These are phyloP conservation scores for Aptenodytes forsteri DNA, from an alignment of 2,113 vertebrate genomes.

Conservation along the genomic window DNA sequence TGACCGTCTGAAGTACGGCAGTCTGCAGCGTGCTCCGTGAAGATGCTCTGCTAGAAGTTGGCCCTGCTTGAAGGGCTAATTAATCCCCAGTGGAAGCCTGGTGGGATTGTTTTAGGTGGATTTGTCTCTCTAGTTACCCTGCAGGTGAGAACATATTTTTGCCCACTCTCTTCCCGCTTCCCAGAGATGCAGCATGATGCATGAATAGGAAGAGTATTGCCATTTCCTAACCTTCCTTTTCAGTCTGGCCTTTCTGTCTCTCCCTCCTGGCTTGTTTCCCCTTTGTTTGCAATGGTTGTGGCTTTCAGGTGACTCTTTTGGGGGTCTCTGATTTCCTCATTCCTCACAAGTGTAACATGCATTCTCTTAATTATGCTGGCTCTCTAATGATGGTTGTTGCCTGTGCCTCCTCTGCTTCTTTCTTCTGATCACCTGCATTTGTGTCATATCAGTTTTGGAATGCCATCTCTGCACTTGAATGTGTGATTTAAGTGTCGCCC, in stretches of 20 bases:
- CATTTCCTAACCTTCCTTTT: background rate
- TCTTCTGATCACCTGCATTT: background rate
- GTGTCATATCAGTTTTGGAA: background rate
- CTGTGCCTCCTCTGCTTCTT: background rate
- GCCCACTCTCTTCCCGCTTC: background rate
- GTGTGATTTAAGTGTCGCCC: background rate
- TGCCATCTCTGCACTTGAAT: background rate
- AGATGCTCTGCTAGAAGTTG: background rate
- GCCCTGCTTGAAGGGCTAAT: background rate
- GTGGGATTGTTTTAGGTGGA: background rate
- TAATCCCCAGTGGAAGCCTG: background rate
- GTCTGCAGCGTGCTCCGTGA: background rate
- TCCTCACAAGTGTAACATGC: background rate
- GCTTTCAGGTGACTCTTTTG: background rate
- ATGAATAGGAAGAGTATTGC: background rate
- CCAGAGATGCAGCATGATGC: background rate
- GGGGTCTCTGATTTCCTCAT: background rate
- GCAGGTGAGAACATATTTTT: constrained; percentile 5
- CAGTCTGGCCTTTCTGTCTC: background rate
- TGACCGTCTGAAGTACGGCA: background rate
- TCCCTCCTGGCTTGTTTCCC: background rate
- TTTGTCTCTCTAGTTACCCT: background rate
- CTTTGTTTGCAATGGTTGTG: background rate
- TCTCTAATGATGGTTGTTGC: background rate
- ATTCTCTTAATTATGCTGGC: background rate